Evolutionary conservation across 2,888 invertebrate genomes (phyloP), one percentile per base, ranked within the genome.

Genomic region (Carterocephalus palaemon): DNA sequence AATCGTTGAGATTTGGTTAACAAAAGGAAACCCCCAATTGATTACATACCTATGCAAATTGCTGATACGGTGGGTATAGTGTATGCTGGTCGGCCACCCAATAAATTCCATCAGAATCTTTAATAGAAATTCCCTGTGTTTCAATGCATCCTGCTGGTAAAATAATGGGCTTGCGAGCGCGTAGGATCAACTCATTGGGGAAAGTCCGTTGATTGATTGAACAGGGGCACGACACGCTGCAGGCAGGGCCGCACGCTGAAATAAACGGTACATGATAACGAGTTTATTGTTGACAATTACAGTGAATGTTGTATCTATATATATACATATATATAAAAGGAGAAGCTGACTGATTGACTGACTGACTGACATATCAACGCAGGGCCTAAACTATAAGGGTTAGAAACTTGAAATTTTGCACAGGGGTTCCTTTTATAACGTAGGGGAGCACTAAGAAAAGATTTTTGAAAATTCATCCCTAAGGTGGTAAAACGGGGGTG

Each of bases 41-140:
- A 71, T 74, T 67, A 67, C 63, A 67, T 68, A 70, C 54, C 57
- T 56, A 75, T 75, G 72, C 61, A 75, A 75, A 73, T 75, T 55
- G 60, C 47, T 57, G 56, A 56, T 53, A 52, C 56, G 54, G 56
- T 52, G 52, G 50, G 55, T 53, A 54, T 58, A 62, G 60, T 63
- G 59, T 59, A 66, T 49, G 49, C 41, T 34, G 31, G 45, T 43
- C 37, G 46, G 34, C 26, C 23, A n/a, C n/a, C 34, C 49, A 64
- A 75, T 72, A 68, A 72, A 73, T 73, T 68, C 67, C 62, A 57
- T 60, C 57, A 54, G 9, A 16, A 20, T 26, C 26, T 38, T 38
- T 46, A 38, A 46, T 46, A 45, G 24, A 45, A 45, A 45, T 38
- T 45, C 45, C 13, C 32, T 32, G 23, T 26, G 20, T 36, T 38